These are phyloP conservation scores for Deilephila elpenor DNA, from an alignment of 2,888 invertebrate species.

Conservation along the genomic window DNA sequence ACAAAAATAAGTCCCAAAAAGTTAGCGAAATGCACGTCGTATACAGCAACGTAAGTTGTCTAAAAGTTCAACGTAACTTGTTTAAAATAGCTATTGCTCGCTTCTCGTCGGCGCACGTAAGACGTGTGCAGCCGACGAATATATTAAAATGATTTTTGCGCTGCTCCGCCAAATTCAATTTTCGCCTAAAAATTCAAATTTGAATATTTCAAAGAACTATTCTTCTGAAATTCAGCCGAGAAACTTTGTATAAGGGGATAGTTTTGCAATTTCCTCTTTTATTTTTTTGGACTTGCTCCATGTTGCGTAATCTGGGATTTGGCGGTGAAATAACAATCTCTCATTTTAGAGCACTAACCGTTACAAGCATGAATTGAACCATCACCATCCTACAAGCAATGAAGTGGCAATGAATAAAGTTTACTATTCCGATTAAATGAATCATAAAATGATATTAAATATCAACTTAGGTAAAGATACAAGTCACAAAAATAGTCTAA, in stretches of 20 bases:
- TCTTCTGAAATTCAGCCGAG: slow-evolving; percentile 3
- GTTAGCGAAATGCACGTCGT: slow-evolving; percentile 1
- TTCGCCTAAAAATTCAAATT: slow-evolving; percentile 15
- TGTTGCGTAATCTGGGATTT: not conserved
- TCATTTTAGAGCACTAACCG: too few species aligned
- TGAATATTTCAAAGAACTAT: not conserved
- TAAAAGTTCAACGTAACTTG: not conserved
- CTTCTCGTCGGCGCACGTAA: not conserved
- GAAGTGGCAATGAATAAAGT: too few species aligned
- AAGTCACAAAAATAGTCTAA: too few species aligned
- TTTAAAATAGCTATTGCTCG: slow-evolving; percentile 17
- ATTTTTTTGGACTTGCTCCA: not conserved
- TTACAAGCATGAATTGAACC: too few species aligned
- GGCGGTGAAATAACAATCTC: not conserved
- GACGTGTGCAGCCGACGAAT: slow-evolving; percentile 30
- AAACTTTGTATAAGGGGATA: not conserved
- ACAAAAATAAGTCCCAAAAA: not conserved
- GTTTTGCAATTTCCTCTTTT: not conserved
- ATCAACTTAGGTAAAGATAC: too few species aligned
- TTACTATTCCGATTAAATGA: too few species aligned
- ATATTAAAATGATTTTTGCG: slow-evolving; percentile 35
- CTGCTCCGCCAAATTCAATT: slow-evolving; percentile 13
- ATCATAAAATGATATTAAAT: too few species aligned
- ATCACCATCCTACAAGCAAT: too few species aligned
- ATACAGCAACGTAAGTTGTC: not conserved